Conservation (phyloP, 2,113 vertebrate species). For the Cephalopterus ornatus region DNA sequence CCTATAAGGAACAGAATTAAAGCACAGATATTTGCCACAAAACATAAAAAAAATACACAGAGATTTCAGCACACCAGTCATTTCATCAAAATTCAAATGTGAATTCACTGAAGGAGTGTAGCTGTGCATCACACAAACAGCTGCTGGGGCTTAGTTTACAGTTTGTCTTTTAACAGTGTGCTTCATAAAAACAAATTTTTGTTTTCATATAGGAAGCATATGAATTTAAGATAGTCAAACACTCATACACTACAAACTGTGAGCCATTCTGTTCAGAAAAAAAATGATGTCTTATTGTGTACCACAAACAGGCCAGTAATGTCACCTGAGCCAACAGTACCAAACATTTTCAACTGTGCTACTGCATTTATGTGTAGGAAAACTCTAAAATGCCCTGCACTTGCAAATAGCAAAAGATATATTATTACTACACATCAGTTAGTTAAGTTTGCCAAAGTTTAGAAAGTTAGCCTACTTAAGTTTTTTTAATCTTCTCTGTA, state of each 20-base stretch:
- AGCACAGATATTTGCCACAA: not conserved
- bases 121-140: not conserved
- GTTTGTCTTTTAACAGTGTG: not conserved
- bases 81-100: not conserved
- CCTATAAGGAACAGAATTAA: not conserved
- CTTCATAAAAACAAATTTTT: not conserved
- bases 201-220: not conserved
- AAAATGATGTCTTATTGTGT: rapidly evolving
- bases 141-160: not conserved
- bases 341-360: not conserved
- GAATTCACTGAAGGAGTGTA: not conserved
- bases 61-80: not conserved
- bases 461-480: not conserved
- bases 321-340: not conserved
- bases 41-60: not conserved
- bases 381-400: not conserved
- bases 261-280: not conserved
- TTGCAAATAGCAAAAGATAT: not conserved
- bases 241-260: not conserved
- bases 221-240: not conserved
- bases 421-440: not conserved
- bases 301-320: not conserved
- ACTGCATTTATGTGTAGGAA: not conserved
- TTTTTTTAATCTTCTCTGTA: not conserved
- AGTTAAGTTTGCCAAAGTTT: not conserved